Evolutionary conservation across 2,888 invertebrate species (phyloP), one percentile per base, ranked within the genome.

Genomic region (Morinoia aosen): DNA sequence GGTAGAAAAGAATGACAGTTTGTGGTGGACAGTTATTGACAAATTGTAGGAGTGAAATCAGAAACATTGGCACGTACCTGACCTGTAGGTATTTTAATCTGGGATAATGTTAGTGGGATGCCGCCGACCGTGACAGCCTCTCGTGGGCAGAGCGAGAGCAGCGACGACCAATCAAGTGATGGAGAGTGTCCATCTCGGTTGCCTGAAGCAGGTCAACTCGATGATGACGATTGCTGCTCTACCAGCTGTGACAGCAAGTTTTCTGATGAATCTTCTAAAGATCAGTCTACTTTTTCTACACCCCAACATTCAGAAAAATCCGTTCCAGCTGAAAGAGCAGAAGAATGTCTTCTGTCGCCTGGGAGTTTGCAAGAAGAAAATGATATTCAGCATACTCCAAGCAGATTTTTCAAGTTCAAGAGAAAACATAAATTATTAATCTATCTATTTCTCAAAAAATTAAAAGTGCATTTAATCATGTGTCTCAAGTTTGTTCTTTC

Each of bases 91-190:
- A 56, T n/a, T 56, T 93, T n/a, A 93, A 48, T 57, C 93, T 93
- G 93, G 14, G 14, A 93, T 93, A 57, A 93, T 93, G 93, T 57
- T 93, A 93, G 58, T 93, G 93, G 93, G 93, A 93, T 93, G 93
- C 93, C 93, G 56, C 57, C 93, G 57, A 93, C 93, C 93, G 93
- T 93, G 93, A 93, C 33, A 57, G 93, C 93, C 93, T 93, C 93
- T 93, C 93, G 93, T 93, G 57, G 93, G 93, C 93, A 93, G 8
- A 93, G 93, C 93, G 93, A 93, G 93, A 93, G 93, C 57, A 93
- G 93, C 58, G 93, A 93, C 93, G 93, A 93, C 56, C 57, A 57
- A 57, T 57, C 57, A 33, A 93, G 57, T 57, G 57, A 93, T 93
- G 93, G 57, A 93, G 93, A 93, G 93, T 56, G 56, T 93, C 57